Evolutionary conservation across 2,888 invertebrate genomes (phyloP).

Genomic region (Lobophora halterata): DNA sequence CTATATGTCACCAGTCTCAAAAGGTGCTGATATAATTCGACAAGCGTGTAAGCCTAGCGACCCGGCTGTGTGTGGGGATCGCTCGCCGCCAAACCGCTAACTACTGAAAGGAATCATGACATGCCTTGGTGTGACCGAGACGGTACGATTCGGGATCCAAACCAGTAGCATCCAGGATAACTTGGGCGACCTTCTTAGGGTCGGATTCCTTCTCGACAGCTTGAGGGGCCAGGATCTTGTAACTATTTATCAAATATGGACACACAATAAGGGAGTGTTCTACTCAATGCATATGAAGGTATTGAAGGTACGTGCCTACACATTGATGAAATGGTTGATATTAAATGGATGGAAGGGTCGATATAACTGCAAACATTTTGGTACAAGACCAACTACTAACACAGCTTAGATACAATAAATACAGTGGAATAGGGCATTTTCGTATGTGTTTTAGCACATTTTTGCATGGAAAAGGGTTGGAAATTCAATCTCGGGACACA

Average conservation of each 20-base stretch:
- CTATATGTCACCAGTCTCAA: conserved; percentile 57
- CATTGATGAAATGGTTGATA: conserved; percentile 8
- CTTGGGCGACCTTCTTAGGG: conserved; percentile 90
- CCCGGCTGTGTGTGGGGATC: conserved; percentile 50
- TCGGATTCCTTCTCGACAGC: conserved; percentile 88
- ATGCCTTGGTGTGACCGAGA: conserved; percentile 99
- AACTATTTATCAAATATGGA: conserved; percentile 85
- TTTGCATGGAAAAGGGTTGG: conserved; percentile 15
- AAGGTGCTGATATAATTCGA: conserved; percentile 54
- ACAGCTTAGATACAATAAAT: conserved; percentile 12
- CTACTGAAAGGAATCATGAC: conserved; percentile 70
- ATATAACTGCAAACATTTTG: conserved; percentile 5
- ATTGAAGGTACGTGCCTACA: conserved; percentile 7
- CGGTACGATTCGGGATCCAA: conserved; percentile 96
- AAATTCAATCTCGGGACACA: conserved; percentile 13
- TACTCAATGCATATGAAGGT: conserved; percentile 25
- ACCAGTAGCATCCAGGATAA: conserved; percentile 90
- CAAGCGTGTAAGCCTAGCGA: conserved; percentile 53
- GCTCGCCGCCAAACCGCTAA: conserved; percentile 52
- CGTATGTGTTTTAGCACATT: conserved; percentile 9
- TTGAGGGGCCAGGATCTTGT: conserved; percentile 98
- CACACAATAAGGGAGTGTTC: conserved; percentile 64
- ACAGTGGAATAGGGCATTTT: conserved; percentile 4
- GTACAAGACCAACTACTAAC: conserved; percentile 9
- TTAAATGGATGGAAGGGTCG: conserved; percentile 10